A percentile compares a stretch with the other conserved stretches of the same genome.
phyloP scores from a whole-genome alignment of 2,888 invertebrate species.

The Ceramica pisi region DNA sequence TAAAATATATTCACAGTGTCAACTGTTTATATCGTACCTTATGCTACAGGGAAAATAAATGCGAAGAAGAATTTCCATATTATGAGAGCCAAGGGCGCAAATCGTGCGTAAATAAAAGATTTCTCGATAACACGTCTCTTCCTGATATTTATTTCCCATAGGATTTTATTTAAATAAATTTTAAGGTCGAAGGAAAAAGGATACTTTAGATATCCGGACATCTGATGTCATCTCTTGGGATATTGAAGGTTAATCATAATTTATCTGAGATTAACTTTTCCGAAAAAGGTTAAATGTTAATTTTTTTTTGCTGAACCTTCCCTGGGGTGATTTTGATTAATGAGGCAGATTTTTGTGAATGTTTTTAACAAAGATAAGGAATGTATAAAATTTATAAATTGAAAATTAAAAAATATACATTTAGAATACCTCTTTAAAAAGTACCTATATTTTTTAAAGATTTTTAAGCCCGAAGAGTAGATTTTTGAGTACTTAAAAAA shows the following conservation, averaged over 20 bases:
- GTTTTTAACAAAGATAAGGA: background rate
- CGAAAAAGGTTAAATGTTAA: slow-evolving; percentile 4
- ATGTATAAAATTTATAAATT: background rate
- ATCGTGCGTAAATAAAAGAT: slow-evolving; percentile 31
- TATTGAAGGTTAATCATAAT: slow-evolving; percentile 30
- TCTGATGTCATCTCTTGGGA: slow-evolving; percentile 30
- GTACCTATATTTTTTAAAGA: too few species aligned
- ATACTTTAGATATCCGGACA: slow-evolving; percentile 12
- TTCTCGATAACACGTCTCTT: slow-evolving; percentile 7
- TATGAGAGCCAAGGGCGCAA: slow-evolving; percentile 4
- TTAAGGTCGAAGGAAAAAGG: slow-evolving; percentile 23
- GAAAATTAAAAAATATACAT: background rate
- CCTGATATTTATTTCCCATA: slow-evolving; percentile 43
- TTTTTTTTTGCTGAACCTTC: background rate
- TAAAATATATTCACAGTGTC: slow-evolving; percentile 2
- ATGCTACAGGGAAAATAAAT: background rate
- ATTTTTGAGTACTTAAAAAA: too few species aligned
- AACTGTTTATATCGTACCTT: slow-evolving; percentile 3
- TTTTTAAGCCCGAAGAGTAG: too few species aligned
- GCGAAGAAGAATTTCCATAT: slow-evolving; percentile 23
- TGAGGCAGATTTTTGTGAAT: background rate
- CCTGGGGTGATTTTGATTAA: slow-evolving; percentile 10
- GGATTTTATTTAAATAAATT: slow-evolving; percentile 37
- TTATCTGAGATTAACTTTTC: slow-evolving; percentile 22
- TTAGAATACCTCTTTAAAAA: too few species aligned